These are phyloP conservation scores for Plemyria rubiginata DNA, from an alignment of 2,888 invertebrate genomes.

Conservation along the genomic window DNA sequence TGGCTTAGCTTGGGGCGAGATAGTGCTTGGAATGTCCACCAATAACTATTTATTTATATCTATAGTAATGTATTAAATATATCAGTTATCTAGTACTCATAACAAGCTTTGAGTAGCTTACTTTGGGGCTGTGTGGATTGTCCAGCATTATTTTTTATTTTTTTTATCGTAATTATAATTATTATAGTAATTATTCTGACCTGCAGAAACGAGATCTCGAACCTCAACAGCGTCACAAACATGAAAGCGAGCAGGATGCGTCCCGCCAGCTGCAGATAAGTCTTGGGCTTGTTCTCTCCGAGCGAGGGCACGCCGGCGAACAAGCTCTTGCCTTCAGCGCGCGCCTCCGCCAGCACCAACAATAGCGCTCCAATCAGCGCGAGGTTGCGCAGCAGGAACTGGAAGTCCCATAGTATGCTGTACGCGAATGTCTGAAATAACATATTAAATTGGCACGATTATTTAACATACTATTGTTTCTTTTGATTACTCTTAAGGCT, in stretches of 20 bases:
- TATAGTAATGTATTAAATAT: no score
- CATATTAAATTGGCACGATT: no score
- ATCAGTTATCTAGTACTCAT: no score
- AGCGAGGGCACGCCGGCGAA: conserved; percentile 97
- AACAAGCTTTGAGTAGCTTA: no score
- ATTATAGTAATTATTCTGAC: conserved; percentile 69
- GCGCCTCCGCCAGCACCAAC: conserved; percentile 97
- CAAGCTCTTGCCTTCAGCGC: conserved; percentile 96
- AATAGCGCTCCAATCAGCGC: conserved; percentile 98
- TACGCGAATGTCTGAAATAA: conserved; percentile 93
- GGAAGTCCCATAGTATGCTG: conserved; percentile 99
- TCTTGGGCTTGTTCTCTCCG: conserved; percentile 98
- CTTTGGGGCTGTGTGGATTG: no score
- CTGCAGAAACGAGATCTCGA: conserved; percentile 96
- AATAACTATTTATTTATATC: no score
- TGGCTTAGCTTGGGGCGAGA: no score
- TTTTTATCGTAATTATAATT: no score
- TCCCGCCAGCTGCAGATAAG: conserved; percentile 97
- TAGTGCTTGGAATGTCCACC: no score
- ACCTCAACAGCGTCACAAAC: conserved; percentile 98
- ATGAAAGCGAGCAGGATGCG: conserved; percentile 98
- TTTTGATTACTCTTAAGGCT: no score
- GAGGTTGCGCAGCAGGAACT: conserved; percentile 97
- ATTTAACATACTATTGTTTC: no score
- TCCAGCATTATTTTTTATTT: no score